Base-by-base conservation (phyloP, 2,888 invertebrate genomes). In the Alsophila aescularia region DNA sequence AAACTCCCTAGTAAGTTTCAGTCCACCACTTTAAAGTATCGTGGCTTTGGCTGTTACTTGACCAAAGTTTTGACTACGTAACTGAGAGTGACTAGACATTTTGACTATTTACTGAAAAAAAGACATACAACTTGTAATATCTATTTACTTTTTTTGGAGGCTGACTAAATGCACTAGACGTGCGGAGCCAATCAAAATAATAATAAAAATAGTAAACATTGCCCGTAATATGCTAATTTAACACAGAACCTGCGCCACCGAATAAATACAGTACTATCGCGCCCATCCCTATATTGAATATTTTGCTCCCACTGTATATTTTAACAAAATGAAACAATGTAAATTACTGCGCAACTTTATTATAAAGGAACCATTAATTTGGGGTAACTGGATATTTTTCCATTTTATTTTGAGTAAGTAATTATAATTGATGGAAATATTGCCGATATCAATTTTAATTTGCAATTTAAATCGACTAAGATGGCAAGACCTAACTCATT, bases 171-270 rank as follows among this genome's bases (percentile, higher is more conserved):
- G 18, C 18, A 4, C 18, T n/a, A n/a, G n/a, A n/a, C n/a, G n/a
- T n/a, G n/a, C n/a, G n/a, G n/a, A n/a, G n/a, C n/a, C n/a, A n/a
- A n/a, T n/a, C n/a, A n/a, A n/a, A n/a, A n/a, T n/a, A n/a, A n/a
- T n/a, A n/a, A n/a, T n/a, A n/a, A n/a, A n/a, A n/a, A 2, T n/a
- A 2, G 29, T 29, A 29, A 1, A 24, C 34, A 45, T 27, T 45
- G 74, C 67, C 76, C 70, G 72, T 80, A 81, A 82, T 83, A 83
- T 83, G 82, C 76, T 84, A 83, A 84, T 84, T 83, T 73, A 61
- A 66, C 60, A 73, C 72, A 68, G 75, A 64, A 77, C 77, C 72
- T 67, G 72, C 70, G n/a, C n/a, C n/a, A n/a, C n/a, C n/a, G n/a
- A n/a, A n/a, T n/a, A n/a, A n/a, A n/a, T n/a, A n/a, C n/a, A n/a